Percentiles rank a stretch among this genome's conserved stretches.
These are phyloP conservation scores for Lanius ludovicianus DNA, from an alignment of 2,113 vertebrate genomes.

Conservation along the genomic window DNA sequence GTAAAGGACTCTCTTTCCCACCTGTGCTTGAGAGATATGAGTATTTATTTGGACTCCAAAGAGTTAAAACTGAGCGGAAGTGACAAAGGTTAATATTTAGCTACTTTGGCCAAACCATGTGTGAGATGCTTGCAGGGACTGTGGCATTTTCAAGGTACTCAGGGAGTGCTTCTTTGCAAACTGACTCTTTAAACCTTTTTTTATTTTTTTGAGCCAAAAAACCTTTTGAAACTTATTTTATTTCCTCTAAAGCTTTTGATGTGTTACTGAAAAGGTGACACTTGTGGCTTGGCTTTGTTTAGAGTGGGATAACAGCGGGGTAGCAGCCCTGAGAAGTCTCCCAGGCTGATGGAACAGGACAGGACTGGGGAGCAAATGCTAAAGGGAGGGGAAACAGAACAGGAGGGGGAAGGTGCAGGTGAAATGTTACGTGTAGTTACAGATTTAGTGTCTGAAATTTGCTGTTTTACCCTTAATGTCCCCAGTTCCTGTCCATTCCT, in stretches of 20 bases:
- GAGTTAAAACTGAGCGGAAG: background rate
- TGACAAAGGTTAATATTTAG: background rate
- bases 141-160: background rate
- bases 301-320: background rate
- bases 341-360: background rate
- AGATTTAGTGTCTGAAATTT: background rate
- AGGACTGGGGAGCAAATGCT: accelerated
- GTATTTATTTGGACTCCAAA: background rate
- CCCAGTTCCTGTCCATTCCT: background rate
- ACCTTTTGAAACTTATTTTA: background rate
- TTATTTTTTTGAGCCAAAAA: background rate
- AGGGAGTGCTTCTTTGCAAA: background rate
- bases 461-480: background rate
- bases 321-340: background rate
- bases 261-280: background rate
- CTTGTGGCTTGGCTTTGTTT: background rate
- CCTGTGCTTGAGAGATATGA: accelerated
- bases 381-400: accelerated
- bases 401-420: background rate
- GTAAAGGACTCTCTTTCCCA: background rate
- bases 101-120: background rate
- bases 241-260: background rate
- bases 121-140: background rate
- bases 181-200: background rate
- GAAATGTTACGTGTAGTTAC: background rate